phyloP scores from a whole-genome alignment of 2,113 vertebrate genomes.

The Semnornis frantzii region DNA sequence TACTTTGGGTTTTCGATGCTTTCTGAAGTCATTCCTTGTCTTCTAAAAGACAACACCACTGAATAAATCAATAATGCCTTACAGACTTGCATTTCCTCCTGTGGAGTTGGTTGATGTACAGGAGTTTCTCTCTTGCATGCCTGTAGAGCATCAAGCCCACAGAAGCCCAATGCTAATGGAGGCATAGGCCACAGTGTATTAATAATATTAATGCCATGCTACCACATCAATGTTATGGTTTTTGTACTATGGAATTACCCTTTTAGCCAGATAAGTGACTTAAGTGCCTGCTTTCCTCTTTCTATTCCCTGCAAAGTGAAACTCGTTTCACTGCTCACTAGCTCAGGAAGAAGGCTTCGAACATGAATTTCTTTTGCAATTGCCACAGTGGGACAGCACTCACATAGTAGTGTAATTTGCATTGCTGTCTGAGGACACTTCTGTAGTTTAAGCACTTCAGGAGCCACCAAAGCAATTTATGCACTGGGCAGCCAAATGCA shows the following conservation, averaged over 20 bases:
- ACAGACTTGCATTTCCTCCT: background rate
- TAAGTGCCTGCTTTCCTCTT: background rate
- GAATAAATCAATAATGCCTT: background rate
- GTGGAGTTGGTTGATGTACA: background rate
- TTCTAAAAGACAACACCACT: background rate
- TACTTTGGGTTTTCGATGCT: background rate
- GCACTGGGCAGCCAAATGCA: conserved; percentile 1
- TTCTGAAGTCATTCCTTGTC: background rate
- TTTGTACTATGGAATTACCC: background rate
- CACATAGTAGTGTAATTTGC: background rate
- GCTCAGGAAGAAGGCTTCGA: conserved; percentile 19
- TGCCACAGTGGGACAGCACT: conserved; percentile 24
- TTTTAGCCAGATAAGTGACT: background rate
- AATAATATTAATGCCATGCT: background rate
- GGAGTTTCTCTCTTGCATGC: background rate
- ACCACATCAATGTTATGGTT: background rate
- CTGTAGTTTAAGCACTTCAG: conserved; percentile 17
- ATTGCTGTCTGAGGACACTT: conserved; percentile 43
- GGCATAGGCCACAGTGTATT: background rate
- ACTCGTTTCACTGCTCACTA: conserved; percentile 39
- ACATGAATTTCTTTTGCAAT: conserved; percentile 37
- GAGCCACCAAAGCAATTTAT: conserved; percentile 55
- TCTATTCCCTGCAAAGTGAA: background rate
- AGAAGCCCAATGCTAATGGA: background rate
- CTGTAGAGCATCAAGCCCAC: background rate